Evolutionary conservation across 2,797 vertebrate species (phyloP).

Genomic region (Neoniphon sammara): DNA sequence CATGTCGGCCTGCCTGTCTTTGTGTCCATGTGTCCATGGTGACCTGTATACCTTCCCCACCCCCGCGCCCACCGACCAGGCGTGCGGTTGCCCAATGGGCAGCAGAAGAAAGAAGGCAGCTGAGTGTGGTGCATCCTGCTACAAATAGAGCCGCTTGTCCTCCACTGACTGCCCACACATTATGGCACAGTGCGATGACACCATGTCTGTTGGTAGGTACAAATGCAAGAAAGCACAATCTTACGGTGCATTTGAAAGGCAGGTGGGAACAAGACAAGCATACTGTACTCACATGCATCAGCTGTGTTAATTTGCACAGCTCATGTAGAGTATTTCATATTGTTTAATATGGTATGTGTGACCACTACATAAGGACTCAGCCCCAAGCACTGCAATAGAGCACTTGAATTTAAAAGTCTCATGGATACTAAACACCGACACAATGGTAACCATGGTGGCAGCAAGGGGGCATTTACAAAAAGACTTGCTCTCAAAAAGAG

Average conservation of each 20-base stretch:
- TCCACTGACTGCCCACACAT: conserved; percentile 29
- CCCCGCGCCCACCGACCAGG: conserved; percentile 12
- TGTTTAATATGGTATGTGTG: background rate
- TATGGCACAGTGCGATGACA: conserved; percentile 7
- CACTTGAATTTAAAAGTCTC: background rate
- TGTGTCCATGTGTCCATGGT: conserved; percentile 40
- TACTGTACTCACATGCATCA: background rate
- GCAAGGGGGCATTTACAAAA: conserved; percentile 1
- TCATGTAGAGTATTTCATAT: background rate
- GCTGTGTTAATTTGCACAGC: background rate
- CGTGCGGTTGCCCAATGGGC: conserved; percentile 30
- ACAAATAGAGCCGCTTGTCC: conserved; percentile 32
- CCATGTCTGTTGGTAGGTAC: conserved; percentile 27
- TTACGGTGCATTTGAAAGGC: background rate
- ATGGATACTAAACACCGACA: background rate
- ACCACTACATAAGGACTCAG: background rate
- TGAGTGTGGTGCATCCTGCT: conserved; percentile 39
- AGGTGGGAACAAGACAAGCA: background rate
- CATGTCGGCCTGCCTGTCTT: conserved; percentile 18
- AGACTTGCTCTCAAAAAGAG: conserved; percentile 12
- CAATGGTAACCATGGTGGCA: background rate
- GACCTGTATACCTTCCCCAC: conserved; percentile 39
- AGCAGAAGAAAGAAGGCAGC: conserved; percentile 22
- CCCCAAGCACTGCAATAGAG: background rate
- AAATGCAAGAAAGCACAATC: background rate